Evolutionary conservation across 2,888 invertebrate species (phyloP).

Genomic region (Yponomeuta plumbellus): DNA sequence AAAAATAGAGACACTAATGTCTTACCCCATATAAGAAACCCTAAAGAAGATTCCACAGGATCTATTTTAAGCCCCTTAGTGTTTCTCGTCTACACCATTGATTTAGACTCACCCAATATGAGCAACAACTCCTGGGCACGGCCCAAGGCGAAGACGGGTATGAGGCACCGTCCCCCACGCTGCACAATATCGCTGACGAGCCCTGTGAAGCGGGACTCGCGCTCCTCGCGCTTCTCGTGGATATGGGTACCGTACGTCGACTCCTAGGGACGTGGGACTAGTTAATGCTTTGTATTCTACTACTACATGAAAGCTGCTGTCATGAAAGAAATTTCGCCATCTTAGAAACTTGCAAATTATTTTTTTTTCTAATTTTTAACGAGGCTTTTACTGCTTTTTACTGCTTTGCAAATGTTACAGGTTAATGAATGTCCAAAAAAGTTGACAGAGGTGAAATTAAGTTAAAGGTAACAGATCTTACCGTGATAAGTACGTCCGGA

Average conservation of each 20-base stretch:
- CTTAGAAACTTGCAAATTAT: too few relatives aligned
- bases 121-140: constrained; percentile 96
- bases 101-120: constrained; percentile 79
- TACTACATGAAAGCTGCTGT: neutral
- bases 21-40: too few relatives aligned
- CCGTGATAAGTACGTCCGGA: constrained; percentile 97
- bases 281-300: too few relatives aligned
- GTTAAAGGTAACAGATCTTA: constrained; percentile 41
- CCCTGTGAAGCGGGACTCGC: constrained; percentile 94
- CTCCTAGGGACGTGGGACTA: constrained; percentile 83
- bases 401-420: neutral
- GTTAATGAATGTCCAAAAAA: neutral
- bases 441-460: neutral
- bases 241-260: constrained; percentile 99
- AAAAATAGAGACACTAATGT: too few relatives aligned
- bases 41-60: too few relatives aligned
- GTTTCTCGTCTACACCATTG: too few relatives aligned
- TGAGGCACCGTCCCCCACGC: constrained; percentile 97
- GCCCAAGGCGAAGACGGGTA: constrained; percentile 98
- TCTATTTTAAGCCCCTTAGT: too few relatives aligned
- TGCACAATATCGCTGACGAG: constrained; percentile 97
- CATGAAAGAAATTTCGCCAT: too few relatives aligned
- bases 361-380: too few relatives aligned
- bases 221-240: constrained; percentile 97
- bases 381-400: too few relatives aligned